Percentiles rank a stretch among this genome's conserved stretches.
These are phyloP conservation scores for Calephelis nemesis DNA, from an alignment of 1,140 invertebrate species.

Conservation along the genomic window DNA sequence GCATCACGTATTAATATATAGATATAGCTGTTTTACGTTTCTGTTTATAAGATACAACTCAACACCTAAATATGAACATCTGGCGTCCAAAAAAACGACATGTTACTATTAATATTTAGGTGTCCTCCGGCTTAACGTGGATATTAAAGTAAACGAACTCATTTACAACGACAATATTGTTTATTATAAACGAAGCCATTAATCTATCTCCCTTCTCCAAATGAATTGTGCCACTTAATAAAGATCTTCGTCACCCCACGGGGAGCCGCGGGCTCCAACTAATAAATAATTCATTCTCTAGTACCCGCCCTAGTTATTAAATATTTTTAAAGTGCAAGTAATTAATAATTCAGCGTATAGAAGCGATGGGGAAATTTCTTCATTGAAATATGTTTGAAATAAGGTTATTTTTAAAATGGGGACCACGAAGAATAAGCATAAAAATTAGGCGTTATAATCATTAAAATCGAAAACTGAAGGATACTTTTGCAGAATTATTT, in stretches of 20 bases:
- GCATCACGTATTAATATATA: no score
- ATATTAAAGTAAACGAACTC: constrained; percentile 31
- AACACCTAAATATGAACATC: constrained; percentile 2
- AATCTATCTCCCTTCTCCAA: constrained; percentile 40
- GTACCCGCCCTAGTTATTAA: constrained; percentile 10
- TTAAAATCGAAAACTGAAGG: no score
- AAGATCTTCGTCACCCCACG: constrained; percentile 39
- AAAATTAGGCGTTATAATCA: no score
- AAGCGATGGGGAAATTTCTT: constrained; percentile 1
- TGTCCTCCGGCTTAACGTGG: constrained; percentile 9
- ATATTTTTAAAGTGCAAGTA: constrained; percentile 11
- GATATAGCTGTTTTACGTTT: no score
- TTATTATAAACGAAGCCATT: constrained; percentile 47
- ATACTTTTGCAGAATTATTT: no score
- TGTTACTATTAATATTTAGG: constrained; percentile 17
- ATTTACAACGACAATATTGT: constrained; percentile 43
- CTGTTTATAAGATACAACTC: no score
- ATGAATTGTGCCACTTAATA: constrained; percentile 48
- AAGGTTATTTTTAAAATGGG: no score
- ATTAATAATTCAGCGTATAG: constrained; percentile 5
- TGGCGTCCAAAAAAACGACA: constrained; percentile 8
- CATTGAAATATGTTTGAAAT: constrained; percentile 23
- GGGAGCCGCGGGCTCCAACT: constrained; percentile 24
- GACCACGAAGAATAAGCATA: no score
- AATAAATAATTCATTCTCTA: constrained; percentile 17